These are phyloP conservation scores for Periophthalmus magnuspinnatus DNA, from an alignment of 2,797 vertebrate genomes.

Conservation along the genomic window DNA sequence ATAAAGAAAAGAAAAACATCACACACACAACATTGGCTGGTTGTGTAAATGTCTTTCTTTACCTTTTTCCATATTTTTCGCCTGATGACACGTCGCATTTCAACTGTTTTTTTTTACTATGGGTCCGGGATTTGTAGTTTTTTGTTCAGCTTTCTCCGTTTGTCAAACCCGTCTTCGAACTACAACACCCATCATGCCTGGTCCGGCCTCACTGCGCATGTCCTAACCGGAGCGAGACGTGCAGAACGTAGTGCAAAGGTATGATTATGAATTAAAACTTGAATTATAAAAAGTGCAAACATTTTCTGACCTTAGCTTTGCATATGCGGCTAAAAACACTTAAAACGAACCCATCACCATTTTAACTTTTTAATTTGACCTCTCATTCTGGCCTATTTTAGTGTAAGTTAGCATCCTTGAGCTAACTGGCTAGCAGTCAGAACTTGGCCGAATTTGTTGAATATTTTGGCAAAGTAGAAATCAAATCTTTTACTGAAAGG, in stretches of 20 bases:
- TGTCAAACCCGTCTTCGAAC: neutral
- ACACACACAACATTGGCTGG: no score
- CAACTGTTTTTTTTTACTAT: neutral
- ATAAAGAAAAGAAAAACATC: no score
- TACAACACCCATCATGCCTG: constrained; percentile 42
- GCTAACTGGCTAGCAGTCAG: constrained; percentile 6
- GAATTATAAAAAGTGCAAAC: neutral
- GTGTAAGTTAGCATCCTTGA: neutral
- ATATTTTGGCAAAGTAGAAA: neutral
- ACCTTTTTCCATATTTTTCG: neutral
- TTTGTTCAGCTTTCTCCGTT: rapidly evolving
- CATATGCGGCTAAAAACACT: no score
- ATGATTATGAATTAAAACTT: constrained; percentile 1
- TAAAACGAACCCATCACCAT: neutral
- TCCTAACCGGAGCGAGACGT: neutral
- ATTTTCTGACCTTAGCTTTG: neutral
- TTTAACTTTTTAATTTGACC: neutral
- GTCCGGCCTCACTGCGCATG: constrained; percentile 11
- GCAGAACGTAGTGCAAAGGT: constrained; percentile 26
- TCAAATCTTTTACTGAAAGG: neutral
- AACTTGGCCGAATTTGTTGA: neutral
- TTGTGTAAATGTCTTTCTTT: no score
- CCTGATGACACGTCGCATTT: constrained; percentile 44
- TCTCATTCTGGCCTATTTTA: neutral
- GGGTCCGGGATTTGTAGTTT: constrained; percentile 38